Percentiles rank a stretch among this genome's conserved stretches.
phyloP scores from a whole-genome alignment of 2,888 invertebrate genomes.

The Eilema sororculum region DNA sequence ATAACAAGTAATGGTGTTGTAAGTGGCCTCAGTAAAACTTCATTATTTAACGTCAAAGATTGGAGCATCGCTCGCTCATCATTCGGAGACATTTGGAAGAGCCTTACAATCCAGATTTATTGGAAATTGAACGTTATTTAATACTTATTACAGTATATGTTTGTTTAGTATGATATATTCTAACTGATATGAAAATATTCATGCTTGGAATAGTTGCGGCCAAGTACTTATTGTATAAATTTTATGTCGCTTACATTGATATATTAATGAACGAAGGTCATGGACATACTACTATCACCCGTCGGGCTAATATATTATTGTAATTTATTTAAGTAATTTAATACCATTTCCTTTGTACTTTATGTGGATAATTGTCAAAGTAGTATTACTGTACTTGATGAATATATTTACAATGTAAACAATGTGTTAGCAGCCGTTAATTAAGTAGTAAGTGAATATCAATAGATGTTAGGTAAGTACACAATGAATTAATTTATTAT shows the following conservation, averaged over 20 bases:
- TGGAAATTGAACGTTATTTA: conserved; percentile 47
- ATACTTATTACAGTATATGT: conserved; percentile 11
- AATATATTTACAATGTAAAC: conserved; percentile 1
- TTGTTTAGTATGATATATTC: conserved; percentile 4
- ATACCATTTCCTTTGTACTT: background rate
- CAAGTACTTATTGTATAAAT: conserved; percentile 22
- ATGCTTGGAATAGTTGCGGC: conserved; percentile 50
- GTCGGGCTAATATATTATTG: background rate
- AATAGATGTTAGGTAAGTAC: background rate
- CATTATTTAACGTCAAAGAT: conserved; percentile 81
- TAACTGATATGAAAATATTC: conserved; percentile 39
- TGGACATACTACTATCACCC: background rate
- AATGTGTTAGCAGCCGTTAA: background rate
- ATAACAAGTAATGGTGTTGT: conserved; percentile 71
- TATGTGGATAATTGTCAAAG: background rate
- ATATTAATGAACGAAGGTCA: background rate
- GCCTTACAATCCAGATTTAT: background rate
- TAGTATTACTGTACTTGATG: background rate
- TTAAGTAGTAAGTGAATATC: background rate
- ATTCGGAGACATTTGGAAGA: conserved; percentile 58
- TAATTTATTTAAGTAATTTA: conserved; percentile 1
- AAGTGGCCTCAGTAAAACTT: conserved; percentile 72
- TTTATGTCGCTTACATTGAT: background rate
- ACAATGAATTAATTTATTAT: background rate
- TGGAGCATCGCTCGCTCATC: conserved; percentile 66